phyloP scores from a whole-genome alignment of 2,797 vertebrate genomes.

The Heterohyrax brucei region DNA sequence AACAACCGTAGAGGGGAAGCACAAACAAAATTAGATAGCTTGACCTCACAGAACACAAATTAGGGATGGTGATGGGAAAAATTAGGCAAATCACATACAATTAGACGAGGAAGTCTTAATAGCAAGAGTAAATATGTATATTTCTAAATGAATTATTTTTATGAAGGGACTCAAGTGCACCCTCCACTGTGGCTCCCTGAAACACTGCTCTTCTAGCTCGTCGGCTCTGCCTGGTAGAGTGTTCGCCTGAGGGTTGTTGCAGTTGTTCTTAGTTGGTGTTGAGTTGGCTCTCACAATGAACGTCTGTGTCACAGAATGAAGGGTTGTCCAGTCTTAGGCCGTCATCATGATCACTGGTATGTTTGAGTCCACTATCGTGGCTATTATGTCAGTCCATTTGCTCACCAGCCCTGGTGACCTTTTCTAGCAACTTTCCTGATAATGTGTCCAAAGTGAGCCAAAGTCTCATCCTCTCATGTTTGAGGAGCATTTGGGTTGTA shows the following conservation, averaged over 20 bases:
- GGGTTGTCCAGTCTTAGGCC: background rate
- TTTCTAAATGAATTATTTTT: background rate
- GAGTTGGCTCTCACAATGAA: background rate
- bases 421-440: background rate
- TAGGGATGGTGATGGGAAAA: constrained; percentile 32
- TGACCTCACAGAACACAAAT: constrained; percentile 7
- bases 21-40: constrained; percentile 8
- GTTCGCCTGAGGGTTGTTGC: background rate
- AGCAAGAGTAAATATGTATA: background rate
- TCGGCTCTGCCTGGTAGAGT: background rate
- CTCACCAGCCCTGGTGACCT: background rate
- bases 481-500: no score
- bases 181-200: no score
- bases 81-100: background rate
- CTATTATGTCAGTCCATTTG: background rate
- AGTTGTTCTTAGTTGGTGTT: background rate
- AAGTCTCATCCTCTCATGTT: background rate
- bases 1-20: background rate
- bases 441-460: background rate
- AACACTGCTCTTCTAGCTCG: background rate
- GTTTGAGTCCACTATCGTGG: background rate
- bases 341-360: background rate
- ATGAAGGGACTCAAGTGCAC: background rate
- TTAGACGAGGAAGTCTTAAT: constrained; percentile 5
- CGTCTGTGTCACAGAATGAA: background rate